These are phyloP conservation scores for Parnassius mnemosyne DNA, from an alignment of 2,888 invertebrate species.

Conservation along the genomic window DNA sequence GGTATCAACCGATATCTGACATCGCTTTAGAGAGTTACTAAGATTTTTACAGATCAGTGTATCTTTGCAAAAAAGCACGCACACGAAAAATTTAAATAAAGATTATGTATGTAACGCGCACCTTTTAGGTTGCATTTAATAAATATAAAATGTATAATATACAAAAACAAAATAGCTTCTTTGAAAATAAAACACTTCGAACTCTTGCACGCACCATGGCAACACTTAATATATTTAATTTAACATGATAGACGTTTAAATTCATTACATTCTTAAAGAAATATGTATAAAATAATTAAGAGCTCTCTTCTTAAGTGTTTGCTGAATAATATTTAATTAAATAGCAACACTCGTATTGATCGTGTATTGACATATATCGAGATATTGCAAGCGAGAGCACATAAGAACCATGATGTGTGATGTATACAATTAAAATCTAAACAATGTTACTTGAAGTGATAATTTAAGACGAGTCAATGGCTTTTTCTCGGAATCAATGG, in stretches of 20 bases:
- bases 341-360: not conserved
- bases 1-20: not conserved
- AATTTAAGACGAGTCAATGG: too few species aligned
- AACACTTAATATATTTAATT: not conserved
- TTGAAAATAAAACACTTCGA: not conserved
- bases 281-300: not conserved
- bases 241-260: too few species aligned
- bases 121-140: slow-evolving; percentile 8
- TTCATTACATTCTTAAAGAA: not conserved
- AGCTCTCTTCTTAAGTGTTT: not conserved
- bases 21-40: too few species aligned
- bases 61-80: not conserved
- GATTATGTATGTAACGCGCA: not conserved
- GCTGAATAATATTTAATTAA: not conserved
- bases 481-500: too few species aligned
- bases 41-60: not conserved
- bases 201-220: not conserved
- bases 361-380: too few species aligned
- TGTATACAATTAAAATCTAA: too few species aligned
- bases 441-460: too few species aligned
- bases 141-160: not conserved
- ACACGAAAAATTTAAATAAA: not conserved
- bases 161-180: slow-evolving; percentile 2
- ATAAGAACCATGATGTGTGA: too few species aligned
- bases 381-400: too few species aligned